Evolutionary conservation across 1,140 invertebrate species (phyloP), one percentile per base, ranked within the genome.

Genomic region (Drosophila triauraria): DNA sequence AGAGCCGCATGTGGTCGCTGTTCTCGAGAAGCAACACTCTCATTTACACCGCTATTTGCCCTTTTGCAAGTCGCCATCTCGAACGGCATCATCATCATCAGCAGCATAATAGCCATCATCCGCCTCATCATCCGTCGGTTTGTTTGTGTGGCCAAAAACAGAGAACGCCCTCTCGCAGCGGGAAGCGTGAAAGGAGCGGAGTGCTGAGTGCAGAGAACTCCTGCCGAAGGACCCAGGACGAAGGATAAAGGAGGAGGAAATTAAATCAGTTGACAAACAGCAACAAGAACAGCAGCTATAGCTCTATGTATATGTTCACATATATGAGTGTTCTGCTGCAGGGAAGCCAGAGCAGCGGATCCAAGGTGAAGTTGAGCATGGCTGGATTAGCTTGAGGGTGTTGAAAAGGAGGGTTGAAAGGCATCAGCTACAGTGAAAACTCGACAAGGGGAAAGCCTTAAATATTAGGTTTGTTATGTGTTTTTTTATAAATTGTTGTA

Each of bases 211-310:
- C 17, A n/a, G 15, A 23, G 47, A 15, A 27, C 48, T 27, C 25
- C 32, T 9, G 8, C 10, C 10, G 2, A 35, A 50, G 42, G 4
- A 30, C 42, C 10, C 30, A 43, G 43, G 35, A 32, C 61, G 61
- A 65, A 47, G 48, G 23, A 65, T 62, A 65, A 61, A 61, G 74
- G 78, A 63, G 65, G 75, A 85, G 84, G 70, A 88, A 88, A 90
- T 88, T 90, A 90, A 88, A 88, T 88, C 84, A 88, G 85, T 88
- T 88, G 84, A 84, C 84, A 88, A 87, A 82, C 63, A 80, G 78
- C 78, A 84, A 58, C 79, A 81, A 64, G 27, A 68, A 74, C 50
- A 58, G 50, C 51, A 51, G 50, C 71, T 50, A 59, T 47, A 43
- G 58, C n/a, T n/a, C 47, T 44, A 35, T 54, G 17, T 25, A 23